Evolutionary conservation across 2,113 vertebrate species (phyloP).

Genomic region (Setophaga kirtlandii): DNA sequence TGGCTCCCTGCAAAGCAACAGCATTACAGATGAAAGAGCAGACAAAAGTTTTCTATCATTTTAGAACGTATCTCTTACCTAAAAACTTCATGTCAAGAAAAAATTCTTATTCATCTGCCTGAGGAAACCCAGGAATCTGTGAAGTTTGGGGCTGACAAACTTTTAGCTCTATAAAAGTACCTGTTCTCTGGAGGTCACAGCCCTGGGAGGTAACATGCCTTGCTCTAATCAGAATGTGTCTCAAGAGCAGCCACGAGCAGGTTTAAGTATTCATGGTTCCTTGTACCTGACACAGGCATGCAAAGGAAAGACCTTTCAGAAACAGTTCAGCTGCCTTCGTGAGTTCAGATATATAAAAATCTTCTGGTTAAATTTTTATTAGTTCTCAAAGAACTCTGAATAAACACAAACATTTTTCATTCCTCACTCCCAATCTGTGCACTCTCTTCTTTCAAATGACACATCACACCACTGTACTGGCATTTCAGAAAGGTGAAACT

Average conservation of each 20-base stretch:
- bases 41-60: not conserved
- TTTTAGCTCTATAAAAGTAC: not conserved
- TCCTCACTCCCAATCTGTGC: not conserved
- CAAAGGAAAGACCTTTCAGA: not conserved
- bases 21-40: not conserved
- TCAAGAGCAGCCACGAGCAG: not conserved
- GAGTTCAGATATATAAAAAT: not conserved
- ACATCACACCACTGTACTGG: not conserved
- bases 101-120: fast-evolving
- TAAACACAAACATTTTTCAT: not conserved
- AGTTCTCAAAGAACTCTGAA: not conserved
- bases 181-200: not conserved
- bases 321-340: not conserved
- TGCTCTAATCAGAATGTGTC: not conserved
- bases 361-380: not conserved
- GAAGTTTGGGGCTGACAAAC: not conserved
- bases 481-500: not conserved
- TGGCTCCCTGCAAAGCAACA: not conserved
- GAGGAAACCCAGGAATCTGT: not conserved
- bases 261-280: not conserved
- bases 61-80: not conserved
- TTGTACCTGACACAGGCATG: not conserved
- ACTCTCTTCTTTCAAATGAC: not conserved
- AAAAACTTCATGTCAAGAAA: not conserved
- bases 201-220: not conserved